These are phyloP conservation scores for Ancistrus triradiatus DNA, from an alignment of 2,113 vertebrate species.

Conservation along the genomic window DNA sequence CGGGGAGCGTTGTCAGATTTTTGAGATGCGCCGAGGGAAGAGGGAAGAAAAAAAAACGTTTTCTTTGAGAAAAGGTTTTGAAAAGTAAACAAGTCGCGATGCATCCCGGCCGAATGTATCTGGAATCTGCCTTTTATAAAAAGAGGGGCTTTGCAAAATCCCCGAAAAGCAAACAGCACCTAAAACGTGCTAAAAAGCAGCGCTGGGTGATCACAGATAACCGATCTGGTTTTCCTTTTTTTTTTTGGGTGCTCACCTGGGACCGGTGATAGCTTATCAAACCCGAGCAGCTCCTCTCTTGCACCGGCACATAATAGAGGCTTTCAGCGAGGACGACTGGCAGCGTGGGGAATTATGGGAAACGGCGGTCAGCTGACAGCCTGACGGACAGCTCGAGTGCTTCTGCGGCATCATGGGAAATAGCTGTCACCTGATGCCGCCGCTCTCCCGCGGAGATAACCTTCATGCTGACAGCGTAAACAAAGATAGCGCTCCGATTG, in stretches of 20 bases:
- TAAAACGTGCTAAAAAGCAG: slow-evolving; percentile 23
- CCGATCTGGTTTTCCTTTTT: slow-evolving; percentile 78
- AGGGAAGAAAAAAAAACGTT: not conserved
- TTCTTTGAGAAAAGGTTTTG: slow-evolving; percentile 12
- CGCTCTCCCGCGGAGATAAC: slow-evolving; percentile 88
- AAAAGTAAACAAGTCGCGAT: slow-evolving; percentile 8
- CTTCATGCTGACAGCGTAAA: slow-evolving; percentile 90
- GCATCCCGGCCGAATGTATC: not conserved
- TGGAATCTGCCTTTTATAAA: slow-evolving; percentile 6
- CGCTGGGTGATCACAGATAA: too few relatives aligned
- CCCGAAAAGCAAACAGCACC: not conserved
- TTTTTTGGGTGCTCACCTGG: slow-evolving; percentile 91
- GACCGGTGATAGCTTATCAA: slow-evolving; percentile 99
- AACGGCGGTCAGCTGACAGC: slow-evolving; percentile 87
- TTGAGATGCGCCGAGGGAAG: not conserved
- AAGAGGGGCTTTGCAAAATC: not conserved
- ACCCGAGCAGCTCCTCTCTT: slow-evolving; percentile 90
- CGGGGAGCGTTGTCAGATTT: slow-evolving; percentile 24
- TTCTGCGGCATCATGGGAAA: slow-evolving; percentile 95
- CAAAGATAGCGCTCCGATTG: slow-evolving; percentile 72
- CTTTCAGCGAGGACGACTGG: slow-evolving; percentile 83
- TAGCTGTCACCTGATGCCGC: slow-evolving; percentile 95
- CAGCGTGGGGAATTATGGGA: slow-evolving; percentile 86
- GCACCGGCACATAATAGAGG: slow-evolving; percentile 81
- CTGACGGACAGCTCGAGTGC: slow-evolving; percentile 96